A percentile compares a stretch with the other conserved stretches of the same genome.
Conservation (phyloP, 2,113 vertebrate genomes). For the Notothenia rossii region DNA sequence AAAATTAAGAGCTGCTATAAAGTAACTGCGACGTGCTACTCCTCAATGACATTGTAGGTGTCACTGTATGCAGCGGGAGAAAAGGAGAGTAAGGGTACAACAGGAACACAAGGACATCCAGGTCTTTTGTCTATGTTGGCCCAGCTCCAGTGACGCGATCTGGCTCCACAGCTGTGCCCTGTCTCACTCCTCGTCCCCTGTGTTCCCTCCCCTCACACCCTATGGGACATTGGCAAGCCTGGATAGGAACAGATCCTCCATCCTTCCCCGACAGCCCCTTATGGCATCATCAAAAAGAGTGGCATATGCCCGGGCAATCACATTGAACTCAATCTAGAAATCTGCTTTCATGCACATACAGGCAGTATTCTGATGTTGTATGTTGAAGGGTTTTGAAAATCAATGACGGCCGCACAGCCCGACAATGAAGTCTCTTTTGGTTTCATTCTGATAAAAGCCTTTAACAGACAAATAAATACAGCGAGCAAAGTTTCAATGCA, state of each 20-base stretch:
- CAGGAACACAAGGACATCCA: slow-evolving; percentile 58
- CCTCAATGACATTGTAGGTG: slow-evolving; percentile 48
- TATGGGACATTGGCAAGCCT: slow-evolving; percentile 66
- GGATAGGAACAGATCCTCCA: slow-evolving; percentile 52
- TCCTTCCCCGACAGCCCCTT: slow-evolving; percentile 31
- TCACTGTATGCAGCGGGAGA: slow-evolving; percentile 25
- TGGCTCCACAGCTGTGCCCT: slow-evolving; percentile 75
- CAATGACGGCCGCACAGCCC: not conserved
- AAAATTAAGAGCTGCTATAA: slow-evolving; percentile 39
- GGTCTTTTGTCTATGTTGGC: slow-evolving; percentile 73
- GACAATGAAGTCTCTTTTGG: not conserved
- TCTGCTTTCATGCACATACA: not conserved
- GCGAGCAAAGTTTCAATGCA: slow-evolving; percentile 7
- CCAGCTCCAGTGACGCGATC: slow-evolving; percentile 68
- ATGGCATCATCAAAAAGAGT: slow-evolving; percentile 44
- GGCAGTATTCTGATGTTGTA: not conserved
- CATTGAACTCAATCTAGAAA: slow-evolving; percentile 1
- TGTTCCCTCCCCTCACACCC: slow-evolving; percentile 48
- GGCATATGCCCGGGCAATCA: slow-evolving; percentile 40
- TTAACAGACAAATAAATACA: not conserved
- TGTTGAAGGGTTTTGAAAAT: not conserved
- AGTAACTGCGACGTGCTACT: slow-evolving; percentile 37
- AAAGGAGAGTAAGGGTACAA: slow-evolving; percentile 54
- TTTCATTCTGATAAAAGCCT: not conserved
- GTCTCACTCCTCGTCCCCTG: slow-evolving; percentile 58